These are phyloP conservation scores for Tarsius wallacei DNA, from an alignment of 2,797 vertebrate genomes.

Conservation along the genomic window DNA sequence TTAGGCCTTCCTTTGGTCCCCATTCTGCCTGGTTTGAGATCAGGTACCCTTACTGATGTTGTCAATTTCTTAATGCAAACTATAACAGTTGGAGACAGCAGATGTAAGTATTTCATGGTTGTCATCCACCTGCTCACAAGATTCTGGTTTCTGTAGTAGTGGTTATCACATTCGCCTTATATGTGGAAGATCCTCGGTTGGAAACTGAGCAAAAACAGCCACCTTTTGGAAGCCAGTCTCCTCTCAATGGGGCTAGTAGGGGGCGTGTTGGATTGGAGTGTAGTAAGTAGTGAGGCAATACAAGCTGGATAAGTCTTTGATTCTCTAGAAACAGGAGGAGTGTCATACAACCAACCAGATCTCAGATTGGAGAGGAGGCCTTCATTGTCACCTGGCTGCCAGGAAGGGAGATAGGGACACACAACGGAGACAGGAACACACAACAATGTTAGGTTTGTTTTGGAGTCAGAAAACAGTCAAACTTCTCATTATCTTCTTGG, in stretches of 20 bases:
- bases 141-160: constrained; percentile 82
- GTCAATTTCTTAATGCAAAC: no score
- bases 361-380: not conserved
- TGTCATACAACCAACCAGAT: not conserved
- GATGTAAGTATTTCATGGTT: not conserved
- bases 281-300: not conserved
- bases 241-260: no score
- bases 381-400: not conserved
- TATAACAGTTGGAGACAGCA: not conserved
- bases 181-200: constrained; percentile 85
- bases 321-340: not conserved
- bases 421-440: not conserved
- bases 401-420: not conserved
- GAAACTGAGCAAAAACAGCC: constrained; percentile 83
- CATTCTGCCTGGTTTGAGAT: no score
- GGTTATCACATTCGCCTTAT: constrained; percentile 65
- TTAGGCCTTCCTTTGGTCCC: no score
- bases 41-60: no score
- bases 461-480: not conserved
- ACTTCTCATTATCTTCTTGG: not conserved
- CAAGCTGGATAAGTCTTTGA: not conserved
- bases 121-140: no score
- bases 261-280: no score
- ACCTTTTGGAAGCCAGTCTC: no score
- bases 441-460: not conserved